phyloP scores from a whole-genome alignment of 1,140 invertebrate genomes.

The Penaeus indicus region DNA sequence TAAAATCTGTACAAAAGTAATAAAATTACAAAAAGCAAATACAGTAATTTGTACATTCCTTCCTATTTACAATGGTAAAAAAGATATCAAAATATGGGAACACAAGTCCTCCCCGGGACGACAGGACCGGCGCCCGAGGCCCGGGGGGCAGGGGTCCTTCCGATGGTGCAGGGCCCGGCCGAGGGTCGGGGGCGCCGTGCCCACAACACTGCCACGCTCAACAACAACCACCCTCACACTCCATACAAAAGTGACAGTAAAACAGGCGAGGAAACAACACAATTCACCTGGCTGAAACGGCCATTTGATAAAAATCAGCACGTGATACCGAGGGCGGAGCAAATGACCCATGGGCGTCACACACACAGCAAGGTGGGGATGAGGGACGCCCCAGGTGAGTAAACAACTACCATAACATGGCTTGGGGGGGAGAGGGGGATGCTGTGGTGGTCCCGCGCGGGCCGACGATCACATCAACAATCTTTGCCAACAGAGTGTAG shows the following conservation, averaged over 20 bases:
- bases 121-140: background rate
- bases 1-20: slow-evolving; percentile 62
- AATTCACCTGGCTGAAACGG: slow-evolving; percentile 22
- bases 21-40: slow-evolving; percentile 63
- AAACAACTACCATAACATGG: slow-evolving; percentile 43
- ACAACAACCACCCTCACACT: slow-evolving; percentile 38
- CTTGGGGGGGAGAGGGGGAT: slow-evolving; percentile 2
- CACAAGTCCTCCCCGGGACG: slow-evolving; percentile 40
- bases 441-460: slow-evolving; percentile 18
- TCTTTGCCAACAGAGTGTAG: slow-evolving; percentile 42
- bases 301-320: background rate
- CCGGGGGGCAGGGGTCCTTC: background rate
- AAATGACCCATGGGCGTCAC: slow-evolving; percentile 24
- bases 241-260: slow-evolving; percentile 29
- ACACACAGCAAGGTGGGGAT: slow-evolving; percentile 4
- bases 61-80: slow-evolving; percentile 64
- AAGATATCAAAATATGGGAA: slow-evolving; percentile 62
- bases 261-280: slow-evolving; percentile 29
- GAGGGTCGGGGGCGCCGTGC: slow-evolving; percentile 2
- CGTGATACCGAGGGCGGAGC: slow-evolving; percentile 29
- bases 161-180: background rate
- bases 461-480: slow-evolving; percentile 40
- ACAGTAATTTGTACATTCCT: slow-evolving; percentile 64
- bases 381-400: background rate
- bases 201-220: slow-evolving; percentile 18